These are phyloP conservation scores for Melopsittacus undulatus DNA, from an alignment of 2,797 vertebrate genomes.

Conservation along the genomic window DNA sequence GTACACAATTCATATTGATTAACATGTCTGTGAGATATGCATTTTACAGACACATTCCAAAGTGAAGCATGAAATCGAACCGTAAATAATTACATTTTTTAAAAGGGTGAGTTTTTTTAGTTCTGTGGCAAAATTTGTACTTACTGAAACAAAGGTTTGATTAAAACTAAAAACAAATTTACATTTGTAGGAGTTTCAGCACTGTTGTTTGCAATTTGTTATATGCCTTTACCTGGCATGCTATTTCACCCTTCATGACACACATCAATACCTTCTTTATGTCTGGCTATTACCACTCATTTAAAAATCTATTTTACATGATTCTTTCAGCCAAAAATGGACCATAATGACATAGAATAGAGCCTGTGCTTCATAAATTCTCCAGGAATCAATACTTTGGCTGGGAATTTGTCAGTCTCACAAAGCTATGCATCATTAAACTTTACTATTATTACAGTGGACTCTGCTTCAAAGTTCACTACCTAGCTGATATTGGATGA, in stretches of 20 bases:
- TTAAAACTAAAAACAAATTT: conserved; percentile 78
- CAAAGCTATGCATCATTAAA: conserved; percentile 84
- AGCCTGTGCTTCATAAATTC: conserved; percentile 83
- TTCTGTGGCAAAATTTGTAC: conserved; percentile 34
- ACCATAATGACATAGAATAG: conserved; percentile 81
- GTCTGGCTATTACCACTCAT: conserved; percentile 85
- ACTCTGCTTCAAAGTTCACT: conserved; percentile 81
- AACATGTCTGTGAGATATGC: conserved; percentile 68
- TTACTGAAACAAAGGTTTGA: conserved; percentile 69
- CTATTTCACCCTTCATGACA: conserved; percentile 84
- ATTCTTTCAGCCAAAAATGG: conserved; percentile 83
- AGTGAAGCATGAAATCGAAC: conserved; percentile 72
- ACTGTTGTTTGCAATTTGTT: conserved; percentile 78
- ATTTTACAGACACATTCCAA: conserved; percentile 75
- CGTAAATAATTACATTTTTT: conserved; percentile 71
- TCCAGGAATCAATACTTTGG: conserved; percentile 84
- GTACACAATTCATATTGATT: conserved; percentile 79
- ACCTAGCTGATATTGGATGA: conserved; percentile 72
- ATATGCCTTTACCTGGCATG: conserved; percentile 78
- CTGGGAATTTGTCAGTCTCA: conserved; percentile 85
- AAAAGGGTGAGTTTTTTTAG: not conserved
- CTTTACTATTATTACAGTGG: conserved; percentile 83
- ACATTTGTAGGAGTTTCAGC: conserved; percentile 70
- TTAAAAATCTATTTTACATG: conserved; percentile 89
- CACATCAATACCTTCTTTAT: conserved; percentile 85